phyloP scores from a whole-genome alignment of 2,888 invertebrate species.

The Ophion slaviceki region DNA sequence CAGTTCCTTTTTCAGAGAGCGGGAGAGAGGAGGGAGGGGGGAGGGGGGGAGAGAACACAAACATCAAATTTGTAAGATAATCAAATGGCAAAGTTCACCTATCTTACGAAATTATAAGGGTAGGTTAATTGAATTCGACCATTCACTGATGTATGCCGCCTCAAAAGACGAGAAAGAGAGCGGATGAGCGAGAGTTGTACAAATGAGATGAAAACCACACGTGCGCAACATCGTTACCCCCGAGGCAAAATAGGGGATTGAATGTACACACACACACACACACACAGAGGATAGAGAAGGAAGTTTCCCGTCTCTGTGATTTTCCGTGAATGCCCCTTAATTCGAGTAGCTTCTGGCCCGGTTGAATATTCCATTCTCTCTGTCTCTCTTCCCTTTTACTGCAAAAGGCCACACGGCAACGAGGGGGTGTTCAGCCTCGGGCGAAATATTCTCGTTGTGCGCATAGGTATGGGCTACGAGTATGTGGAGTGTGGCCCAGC shows the following conservation, averaged over 20 bases:
- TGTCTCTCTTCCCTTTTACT: conserved; percentile 19
- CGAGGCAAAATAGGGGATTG: conserved; percentile 12
- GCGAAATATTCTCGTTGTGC: conserved; percentile 55
- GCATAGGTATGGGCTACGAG: conserved; percentile 2
- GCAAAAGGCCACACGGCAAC: conserved; percentile 50
- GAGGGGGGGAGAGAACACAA: background rate
- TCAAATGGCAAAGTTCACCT: background rate
- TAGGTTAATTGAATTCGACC: conserved; percentile 14
- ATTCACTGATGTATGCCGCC: conserved; percentile 8
- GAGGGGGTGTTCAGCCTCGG: conserved; percentile 69
- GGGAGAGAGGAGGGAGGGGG: background rate
- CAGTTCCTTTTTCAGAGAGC: background rate
- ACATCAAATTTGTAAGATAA: background rate
- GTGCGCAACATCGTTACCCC: conserved; percentile 18
- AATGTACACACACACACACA: background rate
- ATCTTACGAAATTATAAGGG: conserved; percentile 2
- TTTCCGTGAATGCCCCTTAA: conserved; percentile 76
- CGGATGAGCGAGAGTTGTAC: background rate
- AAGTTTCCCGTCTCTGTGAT: conserved; percentile 66
- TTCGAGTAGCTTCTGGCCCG: conserved; percentile 69
- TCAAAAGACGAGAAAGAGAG: conserved; percentile 1
- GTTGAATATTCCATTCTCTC: conserved; percentile 1
- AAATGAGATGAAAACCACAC: conserved; percentile 42
- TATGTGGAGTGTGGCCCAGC: background rate
- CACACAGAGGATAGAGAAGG: conserved; percentile 6